Evolutionary conservation across 2,888 invertebrate species (phyloP), one percentile per base, ranked within the genome.

Genomic region (Pandemis cinnamomeana): DNA sequence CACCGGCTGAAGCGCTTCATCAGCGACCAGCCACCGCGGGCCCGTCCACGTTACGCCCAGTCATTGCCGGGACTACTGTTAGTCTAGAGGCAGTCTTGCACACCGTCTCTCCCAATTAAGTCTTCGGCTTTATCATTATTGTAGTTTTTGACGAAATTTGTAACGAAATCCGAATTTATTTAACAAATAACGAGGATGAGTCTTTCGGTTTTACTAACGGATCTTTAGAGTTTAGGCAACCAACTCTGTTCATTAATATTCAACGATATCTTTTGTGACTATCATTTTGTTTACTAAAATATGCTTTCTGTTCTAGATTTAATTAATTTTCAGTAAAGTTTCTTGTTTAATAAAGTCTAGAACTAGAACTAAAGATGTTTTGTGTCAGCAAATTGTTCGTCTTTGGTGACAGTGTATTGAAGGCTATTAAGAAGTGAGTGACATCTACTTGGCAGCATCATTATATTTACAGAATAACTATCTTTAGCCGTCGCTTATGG

Each of bases 1-100:
- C 82, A 81, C 81, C 78, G 82, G 79, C 80, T 82, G 82, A 81
- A 86, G 84, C 82, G 86, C 85, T 83, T 87, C 88, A 87, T 91
- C 87, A 90, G 84, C 83, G 79, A 80, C 79, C 81, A 73, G 80
- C 78, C 63, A 78, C 79, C 75, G 68, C 77, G 69, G 75, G 79
- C 72, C 81, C 80, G 79, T 77, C 77, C 79, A 79, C 75, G 77
- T 81, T 80, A 79, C 83, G 82, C 83, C 85, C 83, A 83, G 86
- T 86, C 82, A 87, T 82, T 83, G 80, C 82, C 80, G 72, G 75
- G 8, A 77, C 79, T 72, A 77, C 75, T 79, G 79, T 74, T 75
- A 71, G 77, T 73, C 72, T 72, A 79, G 67, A 46, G 70, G 76
- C 75, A 10, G 71, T 36, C 51, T 68, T 62, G 80, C 61, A 80